A percentile compares a stretch with the other conserved stretches of the same genome.
These are phyloP conservation scores for Drosophila rhopaloa DNA, from an alignment of 1,140 invertebrate genomes.

Conservation along the genomic window DNA sequence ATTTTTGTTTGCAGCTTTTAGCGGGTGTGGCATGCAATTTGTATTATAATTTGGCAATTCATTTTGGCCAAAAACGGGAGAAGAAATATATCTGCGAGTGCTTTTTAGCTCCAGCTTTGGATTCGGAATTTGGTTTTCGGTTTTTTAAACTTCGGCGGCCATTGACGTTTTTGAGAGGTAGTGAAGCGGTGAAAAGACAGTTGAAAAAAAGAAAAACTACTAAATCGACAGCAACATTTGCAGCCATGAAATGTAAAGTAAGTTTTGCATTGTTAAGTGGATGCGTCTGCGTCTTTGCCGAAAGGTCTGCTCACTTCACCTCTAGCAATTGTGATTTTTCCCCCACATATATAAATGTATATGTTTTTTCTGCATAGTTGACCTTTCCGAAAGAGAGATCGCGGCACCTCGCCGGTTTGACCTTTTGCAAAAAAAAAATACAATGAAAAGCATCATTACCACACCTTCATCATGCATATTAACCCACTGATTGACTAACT, in stretches of 20 bases:
- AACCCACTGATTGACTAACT: slow-evolving; percentile 28
- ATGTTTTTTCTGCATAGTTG: slow-evolving; percentile 15
- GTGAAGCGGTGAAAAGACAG: slow-evolving; percentile 38
- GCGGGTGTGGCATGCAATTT: slow-evolving; percentile 74
- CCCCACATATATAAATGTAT: slow-evolving; percentile 1
- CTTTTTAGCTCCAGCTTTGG: slow-evolving; percentile 12
- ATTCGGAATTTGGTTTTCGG: slow-evolving; percentile 10
- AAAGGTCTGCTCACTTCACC: slow-evolving; percentile 54
- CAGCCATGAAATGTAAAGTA: slow-evolving; percentile 70
- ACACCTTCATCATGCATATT: slow-evolving; percentile 50
- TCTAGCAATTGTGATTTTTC: not conserved
- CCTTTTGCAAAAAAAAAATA: slow-evolving; percentile 28
- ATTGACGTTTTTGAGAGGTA: slow-evolving; percentile 50
- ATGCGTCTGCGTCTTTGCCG: slow-evolving; percentile 48
- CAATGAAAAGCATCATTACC: slow-evolving; percentile 29
- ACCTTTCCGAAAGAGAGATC: slow-evolving; percentile 59
- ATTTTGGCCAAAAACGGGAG: slow-evolving; percentile 34
- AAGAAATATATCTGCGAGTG: slow-evolving; percentile 11
- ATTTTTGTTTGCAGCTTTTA: slow-evolving; percentile 24
- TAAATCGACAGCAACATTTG: slow-evolving; percentile 15
- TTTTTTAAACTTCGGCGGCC: slow-evolving; percentile 25
- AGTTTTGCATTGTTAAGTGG: slow-evolving; percentile 62
- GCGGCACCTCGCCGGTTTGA: slow-evolving; percentile 26
- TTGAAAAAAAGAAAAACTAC: slow-evolving; percentile 9
- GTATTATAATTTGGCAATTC: slow-evolving; percentile 75